phyloP scores from a whole-genome alignment of 2,797 vertebrate species.

The Spinibarbus caldwelli region DNA sequence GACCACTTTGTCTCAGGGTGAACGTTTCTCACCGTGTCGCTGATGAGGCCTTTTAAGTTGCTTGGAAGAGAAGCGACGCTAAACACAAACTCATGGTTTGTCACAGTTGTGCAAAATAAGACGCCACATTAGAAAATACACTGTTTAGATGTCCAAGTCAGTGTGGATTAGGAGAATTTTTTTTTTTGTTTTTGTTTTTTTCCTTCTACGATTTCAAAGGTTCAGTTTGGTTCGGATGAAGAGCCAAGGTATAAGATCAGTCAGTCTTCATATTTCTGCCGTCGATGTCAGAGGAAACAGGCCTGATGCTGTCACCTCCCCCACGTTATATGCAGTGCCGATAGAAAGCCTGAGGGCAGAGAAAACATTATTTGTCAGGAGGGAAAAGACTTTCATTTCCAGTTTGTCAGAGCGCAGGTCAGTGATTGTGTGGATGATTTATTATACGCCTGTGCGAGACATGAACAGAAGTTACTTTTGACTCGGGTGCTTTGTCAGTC shows the following conservation, averaged over 20 bases:
- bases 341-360: conserved; percentile 54
- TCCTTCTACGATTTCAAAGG: conserved; percentile 67
- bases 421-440: conserved; percentile 60
- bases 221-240: conserved; percentile 60
- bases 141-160: neutral
- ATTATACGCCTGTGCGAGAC: conserved; percentile 49
- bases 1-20: conserved; percentile 79
- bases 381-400: conserved; percentile 66
- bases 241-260: conserved; percentile 25
- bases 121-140: neutral
- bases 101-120: conserved; percentile 15
- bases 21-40: conserved; percentile 82
- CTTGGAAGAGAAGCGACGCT: conserved; percentile 60
- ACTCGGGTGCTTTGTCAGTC: conserved; percentile 49
- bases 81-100: conserved; percentile 54
- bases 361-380: conserved; percentile 63
- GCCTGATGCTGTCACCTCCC: conserved; percentile 39
- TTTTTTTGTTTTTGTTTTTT: neutral
- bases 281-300: conserved; percentile 22
- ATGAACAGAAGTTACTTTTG: conserved; percentile 36
- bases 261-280: conserved; percentile 37
- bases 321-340: conserved; percentile 33
- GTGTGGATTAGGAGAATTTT: neutral
- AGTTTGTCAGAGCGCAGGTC: conserved; percentile 65
- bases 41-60: conserved; percentile 75